phyloP scores from a whole-genome alignment of 2,797 vertebrate species.

The Anomalospiza imberbis region DNA sequence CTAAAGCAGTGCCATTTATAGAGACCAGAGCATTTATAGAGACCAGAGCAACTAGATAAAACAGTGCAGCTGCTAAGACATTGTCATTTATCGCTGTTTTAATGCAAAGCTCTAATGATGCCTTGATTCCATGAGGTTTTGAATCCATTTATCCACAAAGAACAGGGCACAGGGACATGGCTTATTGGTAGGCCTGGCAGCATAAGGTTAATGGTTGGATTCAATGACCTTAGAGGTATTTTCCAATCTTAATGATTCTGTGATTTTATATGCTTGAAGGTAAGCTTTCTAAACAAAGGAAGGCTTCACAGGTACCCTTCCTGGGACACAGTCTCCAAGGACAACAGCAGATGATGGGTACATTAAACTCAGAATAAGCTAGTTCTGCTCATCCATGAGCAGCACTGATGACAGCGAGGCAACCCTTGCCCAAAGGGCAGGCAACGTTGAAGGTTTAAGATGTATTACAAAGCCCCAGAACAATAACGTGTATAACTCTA shows the following conservation, averaged over 20 bases:
- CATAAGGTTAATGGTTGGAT: not conserved
- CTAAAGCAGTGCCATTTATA: not conserved
- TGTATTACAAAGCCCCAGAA: not conserved
- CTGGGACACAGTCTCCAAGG: not conserved
- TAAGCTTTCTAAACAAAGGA: not conserved
- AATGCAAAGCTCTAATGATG: not conserved
- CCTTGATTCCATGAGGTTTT: not conserved
- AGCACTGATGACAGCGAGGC: not conserved
- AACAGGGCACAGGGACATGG: not conserved
- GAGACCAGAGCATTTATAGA: not conserved
- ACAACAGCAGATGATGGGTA: not conserved
- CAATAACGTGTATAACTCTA: not conserved
- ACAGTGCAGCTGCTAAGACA: not conserved
- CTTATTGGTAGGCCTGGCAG: not conserved
- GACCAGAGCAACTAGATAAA: not conserved
- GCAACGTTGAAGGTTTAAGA: accelerated
- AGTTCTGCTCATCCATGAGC: not conserved
- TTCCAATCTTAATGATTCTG: not conserved
- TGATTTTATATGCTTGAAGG: not conserved
- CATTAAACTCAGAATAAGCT: not conserved
- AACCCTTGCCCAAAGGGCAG: not conserved
- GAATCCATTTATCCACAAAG: not conserved
- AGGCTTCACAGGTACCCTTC: not conserved
- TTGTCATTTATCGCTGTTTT: not conserved
- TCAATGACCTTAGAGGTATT: accelerated